Evolutionary conservation across 2,888 invertebrate genomes (phyloP), one percentile per base, ranked within the genome.

Genomic region (Ariolimax columbianus): DNA sequence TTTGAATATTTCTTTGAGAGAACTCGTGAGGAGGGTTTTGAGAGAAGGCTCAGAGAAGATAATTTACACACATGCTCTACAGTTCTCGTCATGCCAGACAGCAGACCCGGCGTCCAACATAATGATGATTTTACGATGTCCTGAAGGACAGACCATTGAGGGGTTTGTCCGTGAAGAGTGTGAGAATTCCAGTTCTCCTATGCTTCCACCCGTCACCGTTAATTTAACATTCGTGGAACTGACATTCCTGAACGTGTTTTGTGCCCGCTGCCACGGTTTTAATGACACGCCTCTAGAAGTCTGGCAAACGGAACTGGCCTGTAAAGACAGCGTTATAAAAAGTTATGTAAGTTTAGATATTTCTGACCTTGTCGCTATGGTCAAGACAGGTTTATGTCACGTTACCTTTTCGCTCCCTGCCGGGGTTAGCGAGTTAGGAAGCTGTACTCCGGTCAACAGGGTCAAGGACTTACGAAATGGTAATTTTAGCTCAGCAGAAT

Each of bases 201-300:
- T 75, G 19, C 73, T 75, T 23, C 82, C 82, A 23, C 63, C 73
- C n/a, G 73, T 82, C 4, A 63, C 73, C 11, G 70, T 26, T 3
- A 51, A 7, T 36, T 33, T 38, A 0, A 4, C 0, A 0, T 9
- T 14, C 17, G 38, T 14, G 1, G 51, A 75, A 36, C 2, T 77
- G 11, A 36, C 70, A 3, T 83, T 83, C 68, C 66, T 9, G 23
- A 83, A 83, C n/a, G 33, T 43, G 0, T 55, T 51, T 33, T 83
- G 83, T 26, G 83, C 77, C 1, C 14, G 2, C 0, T 83, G 83
- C 36, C 83, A 83, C 38, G 83, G 77, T 17, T 30, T 83, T 11
- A 7, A 68, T 23, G 43, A 77, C 7, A 38, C 51, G 0, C 2
- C 23, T 73, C 3, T 82, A 43, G 63, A 30, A 17, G 19, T 38